A percentile compares a stretch with the other conserved stretches of the same genome.
Conservation (phyloP, 2,797 vertebrate species). For the Pelochelys cantorii region DNA sequence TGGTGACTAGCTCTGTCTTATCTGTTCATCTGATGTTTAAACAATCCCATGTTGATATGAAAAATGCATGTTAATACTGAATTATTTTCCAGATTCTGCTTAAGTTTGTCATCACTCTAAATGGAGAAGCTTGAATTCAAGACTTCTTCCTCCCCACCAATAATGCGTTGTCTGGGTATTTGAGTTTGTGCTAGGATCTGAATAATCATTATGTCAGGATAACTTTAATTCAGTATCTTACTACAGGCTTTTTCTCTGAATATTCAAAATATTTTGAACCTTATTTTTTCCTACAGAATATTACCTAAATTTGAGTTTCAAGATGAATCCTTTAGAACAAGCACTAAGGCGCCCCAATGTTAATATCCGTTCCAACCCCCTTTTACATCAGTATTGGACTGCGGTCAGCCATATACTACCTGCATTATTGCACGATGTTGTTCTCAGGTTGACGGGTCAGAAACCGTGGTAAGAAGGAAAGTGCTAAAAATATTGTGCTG, state of each 20-base stretch:
- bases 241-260: constrained; percentile 68
- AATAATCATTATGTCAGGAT: constrained; percentile 37
- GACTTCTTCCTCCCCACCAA: constrained; percentile 61
- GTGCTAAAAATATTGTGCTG: constrained; percentile 75
- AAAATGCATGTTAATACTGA: constrained; percentile 63
- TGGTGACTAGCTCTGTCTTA: constrained; percentile 81
- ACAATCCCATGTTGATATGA: constrained; percentile 70
- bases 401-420: constrained; percentile 86
- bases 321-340: constrained; percentile 91
- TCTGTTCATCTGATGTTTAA: constrained; percentile 84
- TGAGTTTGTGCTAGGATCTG: constrained; percentile 53
- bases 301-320: constrained; percentile 88
- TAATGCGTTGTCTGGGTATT: constrained; percentile 58
- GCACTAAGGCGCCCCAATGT: constrained; percentile 88
- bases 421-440: constrained; percentile 88
- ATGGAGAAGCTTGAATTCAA: constrained; percentile 73
- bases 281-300: constrained; percentile 89
- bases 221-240: constrained; percentile 64
- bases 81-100: constrained; percentile 61
- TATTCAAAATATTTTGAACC: constrained; percentile 76
- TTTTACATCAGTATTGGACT: constrained; percentile 88
- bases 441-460: constrained; percentile 91
- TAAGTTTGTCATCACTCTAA: constrained; percentile 71
- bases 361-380: constrained; percentile 86
- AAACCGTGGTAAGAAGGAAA: constrained; percentile 93